A percentile compares a stretch with the other conserved stretches of the same genome.
phyloP scores from a whole-genome alignment of 92 coral and sea anemone genomes.

The Porites evermanni region DNA sequence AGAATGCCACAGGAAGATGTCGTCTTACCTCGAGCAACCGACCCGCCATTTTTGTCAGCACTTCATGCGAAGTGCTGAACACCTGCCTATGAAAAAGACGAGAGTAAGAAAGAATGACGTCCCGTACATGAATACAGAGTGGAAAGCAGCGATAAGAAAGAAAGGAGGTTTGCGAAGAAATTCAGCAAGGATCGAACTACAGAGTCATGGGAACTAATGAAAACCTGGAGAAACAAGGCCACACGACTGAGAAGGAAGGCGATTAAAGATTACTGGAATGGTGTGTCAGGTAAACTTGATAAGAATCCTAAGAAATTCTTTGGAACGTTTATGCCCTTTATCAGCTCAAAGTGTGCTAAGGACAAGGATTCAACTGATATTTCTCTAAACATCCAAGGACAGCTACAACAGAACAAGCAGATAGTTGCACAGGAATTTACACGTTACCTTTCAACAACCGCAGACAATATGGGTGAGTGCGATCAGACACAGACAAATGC shows the following conservation, averaged over 20 bases:
- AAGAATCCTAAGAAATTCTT: conserved; percentile 5
- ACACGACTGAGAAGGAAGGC: background rate
- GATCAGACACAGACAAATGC: conserved; percentile 2
- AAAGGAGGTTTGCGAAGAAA: conserved; percentile 8
- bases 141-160: conserved; percentile 18
- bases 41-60: too few relatives aligned
- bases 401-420: conserved; percentile 1
- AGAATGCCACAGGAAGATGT: too few relatives aligned
- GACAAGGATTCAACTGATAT: background rate
- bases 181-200: conserved; percentile 1
- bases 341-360: background rate
- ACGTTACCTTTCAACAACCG: conserved; percentile 2
- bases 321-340: conserved; percentile 7
- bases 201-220: background rate
- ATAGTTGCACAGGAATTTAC: conserved; percentile 15
- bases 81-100: conserved; percentile 8
- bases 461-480: background rate
- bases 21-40: too few relatives aligned
- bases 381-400: too few relatives aligned
- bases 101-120: conserved; percentile 4
- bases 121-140: conserved; percentile 10
- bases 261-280: conserved; percentile 11
- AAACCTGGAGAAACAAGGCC: too few relatives aligned
- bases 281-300: background rate
- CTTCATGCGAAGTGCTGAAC: background rate